phyloP scores from a whole-genome alignment of 2,113 vertebrate genomes.

The Halichoeres trimaculatus region DNA sequence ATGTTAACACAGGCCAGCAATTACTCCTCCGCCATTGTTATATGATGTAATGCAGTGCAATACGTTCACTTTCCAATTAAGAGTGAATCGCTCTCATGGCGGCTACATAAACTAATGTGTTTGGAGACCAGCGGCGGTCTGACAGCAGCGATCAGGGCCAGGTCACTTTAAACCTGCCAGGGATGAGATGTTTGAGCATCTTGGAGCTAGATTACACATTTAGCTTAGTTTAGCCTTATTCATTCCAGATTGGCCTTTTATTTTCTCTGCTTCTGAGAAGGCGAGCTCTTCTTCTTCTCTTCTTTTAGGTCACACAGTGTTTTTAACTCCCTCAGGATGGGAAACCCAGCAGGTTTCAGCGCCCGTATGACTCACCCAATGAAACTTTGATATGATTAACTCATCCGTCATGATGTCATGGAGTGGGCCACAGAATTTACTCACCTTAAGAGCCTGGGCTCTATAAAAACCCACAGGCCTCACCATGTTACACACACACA shows the following conservation, averaged over 20 bases:
- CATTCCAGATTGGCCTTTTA: not conserved
- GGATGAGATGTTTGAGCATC: not conserved
- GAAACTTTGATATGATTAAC: constrained; percentile 74
- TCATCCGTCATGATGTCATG: constrained; percentile 79
- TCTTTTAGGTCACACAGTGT: too few relatives aligned
- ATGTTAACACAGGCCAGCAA: constrained; percentile 43
- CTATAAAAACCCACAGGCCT: constrained; percentile 50
- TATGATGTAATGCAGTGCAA: constrained; percentile 58
- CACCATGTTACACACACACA: constrained; percentile 7
- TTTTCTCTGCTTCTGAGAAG: not conserved
- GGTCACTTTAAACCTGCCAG: constrained; percentile 30
- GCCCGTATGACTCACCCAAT: constrained; percentile 67
- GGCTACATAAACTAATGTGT: constrained; percentile 69
- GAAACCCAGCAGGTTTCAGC: constrained; percentile 45
- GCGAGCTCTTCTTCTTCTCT: too few relatives aligned
- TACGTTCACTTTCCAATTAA: constrained; percentile 73
- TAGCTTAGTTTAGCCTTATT: not conserved
- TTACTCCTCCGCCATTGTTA: constrained; percentile 32
- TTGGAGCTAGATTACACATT: not conserved
- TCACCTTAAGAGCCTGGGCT: constrained; percentile 51
- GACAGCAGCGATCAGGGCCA: constrained; percentile 45
- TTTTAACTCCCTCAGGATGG: not conserved
- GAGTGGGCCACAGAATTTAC: constrained; percentile 57
- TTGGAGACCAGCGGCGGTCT: constrained; percentile 52
- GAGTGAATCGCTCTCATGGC: constrained; percentile 65